Percentiles rank a stretch among this genome's conserved stretches.
Conservation (phyloP, 2,797 vertebrate genomes). For the Galagoides demidoff region DNA sequence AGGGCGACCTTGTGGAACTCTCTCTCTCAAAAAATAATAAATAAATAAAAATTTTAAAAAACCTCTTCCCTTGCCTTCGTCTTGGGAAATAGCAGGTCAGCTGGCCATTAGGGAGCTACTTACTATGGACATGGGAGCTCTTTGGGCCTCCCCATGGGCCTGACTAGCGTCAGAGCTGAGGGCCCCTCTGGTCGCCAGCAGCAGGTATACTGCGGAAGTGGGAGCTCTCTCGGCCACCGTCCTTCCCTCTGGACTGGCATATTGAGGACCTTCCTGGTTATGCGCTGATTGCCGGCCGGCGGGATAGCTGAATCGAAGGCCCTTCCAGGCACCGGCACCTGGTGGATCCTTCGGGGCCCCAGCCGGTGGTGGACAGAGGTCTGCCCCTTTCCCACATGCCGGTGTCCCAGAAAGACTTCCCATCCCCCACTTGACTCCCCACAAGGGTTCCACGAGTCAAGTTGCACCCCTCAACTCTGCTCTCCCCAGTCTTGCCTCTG, state of each 20-base stretch:
- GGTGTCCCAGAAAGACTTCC: background rate
- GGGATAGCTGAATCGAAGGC: background rate
- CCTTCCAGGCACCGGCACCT: background rate
- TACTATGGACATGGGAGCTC: background rate
- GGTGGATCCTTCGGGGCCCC: background rate
- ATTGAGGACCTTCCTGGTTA: background rate
- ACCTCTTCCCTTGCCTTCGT: background rate
- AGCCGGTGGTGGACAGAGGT: background rate
- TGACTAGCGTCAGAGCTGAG: background rate
- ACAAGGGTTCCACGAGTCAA: background rate
- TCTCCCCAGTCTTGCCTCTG: background rate
- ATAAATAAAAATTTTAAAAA: no score
- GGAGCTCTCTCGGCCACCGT: background rate
- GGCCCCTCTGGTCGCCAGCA: background rate
- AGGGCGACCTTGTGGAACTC: no score
- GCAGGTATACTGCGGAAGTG: background rate
- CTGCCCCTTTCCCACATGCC: background rate
- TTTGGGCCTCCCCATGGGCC: background rate
- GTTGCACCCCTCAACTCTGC: background rate
- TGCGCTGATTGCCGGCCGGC: background rate
- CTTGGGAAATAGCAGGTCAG: background rate
- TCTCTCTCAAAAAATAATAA: no score
- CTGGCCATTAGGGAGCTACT: no score
- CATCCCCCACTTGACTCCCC: background rate
- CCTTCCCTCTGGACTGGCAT: background rate